Evolutionary conservation across 2,888 invertebrate genomes (phyloP).

Genomic region (Pristionchus arcanus): DNA sequence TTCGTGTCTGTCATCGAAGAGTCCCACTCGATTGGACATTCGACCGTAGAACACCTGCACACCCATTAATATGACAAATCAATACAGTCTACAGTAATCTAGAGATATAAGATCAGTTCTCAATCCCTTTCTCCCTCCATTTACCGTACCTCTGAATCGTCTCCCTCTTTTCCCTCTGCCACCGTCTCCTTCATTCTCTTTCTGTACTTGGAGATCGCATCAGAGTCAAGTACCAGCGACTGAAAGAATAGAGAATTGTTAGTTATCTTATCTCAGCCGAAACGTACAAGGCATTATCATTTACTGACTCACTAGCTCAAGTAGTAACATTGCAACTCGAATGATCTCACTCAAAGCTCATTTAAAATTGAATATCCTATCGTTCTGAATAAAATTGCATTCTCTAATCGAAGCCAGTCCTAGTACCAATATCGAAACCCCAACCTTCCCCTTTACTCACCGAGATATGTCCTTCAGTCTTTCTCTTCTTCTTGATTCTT

Average conservation of each 20-base stretch:
- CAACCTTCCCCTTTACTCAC: neutral
- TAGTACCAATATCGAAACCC: neutral
- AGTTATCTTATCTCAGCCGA: too few species aligned
- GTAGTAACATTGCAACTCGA: too few species aligned
- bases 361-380: neutral
- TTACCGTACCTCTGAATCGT: conserved; percentile 42
- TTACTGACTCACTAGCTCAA: too few species aligned
- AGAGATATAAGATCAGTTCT: neutral
- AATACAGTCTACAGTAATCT: neutral
- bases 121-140: neutral
- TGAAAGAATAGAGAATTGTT: neutral
- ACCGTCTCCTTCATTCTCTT: conserved; percentile 41
- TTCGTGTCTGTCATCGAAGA: conserved; percentile 47
- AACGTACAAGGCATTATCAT: too few species aligned
- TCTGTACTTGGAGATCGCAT: conserved; percentile 30
- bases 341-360: too few species aligned
- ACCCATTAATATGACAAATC: neutral
- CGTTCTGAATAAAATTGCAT: too few species aligned
- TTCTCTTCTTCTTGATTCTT: conserved; percentile 17
- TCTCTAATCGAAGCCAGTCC: too few species aligned
- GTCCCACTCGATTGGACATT: conserved; percentile 52
- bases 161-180: conserved; percentile 25
- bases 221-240: conserved; percentile 1
- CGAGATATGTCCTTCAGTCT: neutral
- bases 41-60: conserved; percentile 52